Base-by-base conservation (phyloP, 1,140 invertebrate species). In the Gryon sp. region DNA sequence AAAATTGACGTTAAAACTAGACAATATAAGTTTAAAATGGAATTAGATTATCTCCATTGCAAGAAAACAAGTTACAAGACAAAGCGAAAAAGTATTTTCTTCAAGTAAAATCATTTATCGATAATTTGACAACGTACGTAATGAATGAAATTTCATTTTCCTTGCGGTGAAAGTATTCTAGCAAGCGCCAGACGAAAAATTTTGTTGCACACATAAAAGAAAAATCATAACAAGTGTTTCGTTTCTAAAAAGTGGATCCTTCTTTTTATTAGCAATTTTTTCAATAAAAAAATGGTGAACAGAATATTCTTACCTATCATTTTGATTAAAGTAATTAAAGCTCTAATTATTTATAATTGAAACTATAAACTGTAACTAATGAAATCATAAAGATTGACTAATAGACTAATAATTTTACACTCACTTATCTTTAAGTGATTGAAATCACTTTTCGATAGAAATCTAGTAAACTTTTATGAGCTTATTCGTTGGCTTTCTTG, bases 111-210 rank as follows among this genome's bases (percentile, higher is more conserved):
- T 52, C 30, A 43, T 50, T 41, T 43, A 9, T 32, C 46, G 46
- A 19, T 63, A 52, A 52, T 52, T 52, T 8, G 6, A 45, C 15
- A 22, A 48, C 34, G 28, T 38, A 57, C 7, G 32, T 15, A 30
- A 68, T 48, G 12, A 24, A 65, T 45, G 36, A 65, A 59, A 69
- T 69, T 69, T 69, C 65, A 69, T 69, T 59, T 45, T 30, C 24
- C 41, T 19, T 24, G 19, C 0, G 7, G 22, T 43, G 57, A 68
- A 16, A 22, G 32, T 18, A 22, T 48, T 57, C 48, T 48, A 20
- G 52, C 48, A 68, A n/a, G n/a, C n/a, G 50, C 15, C 48, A 11
- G 12, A 50, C 3, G 15, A 46, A 40, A 53, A 68, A 57, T 46
- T 19, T 46, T 68, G 36, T 15, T 11, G 18, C 19, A 24, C 12